Conservation (phyloP, 1,140 invertebrate genomes). For the Drosophila nigrodunni region DNA sequence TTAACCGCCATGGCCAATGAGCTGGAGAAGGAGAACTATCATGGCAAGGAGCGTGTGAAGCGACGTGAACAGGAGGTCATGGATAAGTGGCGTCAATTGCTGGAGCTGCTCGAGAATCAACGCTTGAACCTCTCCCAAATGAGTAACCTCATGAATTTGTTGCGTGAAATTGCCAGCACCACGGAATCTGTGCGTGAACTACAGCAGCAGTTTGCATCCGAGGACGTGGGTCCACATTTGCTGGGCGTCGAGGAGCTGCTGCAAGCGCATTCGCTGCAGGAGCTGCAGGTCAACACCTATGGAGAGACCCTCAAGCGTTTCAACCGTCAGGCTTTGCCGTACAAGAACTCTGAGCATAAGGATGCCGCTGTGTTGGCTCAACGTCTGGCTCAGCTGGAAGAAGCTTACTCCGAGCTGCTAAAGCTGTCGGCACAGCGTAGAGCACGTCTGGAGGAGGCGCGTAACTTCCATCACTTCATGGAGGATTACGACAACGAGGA, state of each 20-base stretch:
- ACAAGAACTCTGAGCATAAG: slow-evolving; percentile 85
- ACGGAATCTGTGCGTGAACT: slow-evolving; percentile 92
- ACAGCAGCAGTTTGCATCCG: slow-evolving; percentile 92
- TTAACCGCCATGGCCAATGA: slow-evolving; percentile 96
- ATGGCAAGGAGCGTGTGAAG: slow-evolving; percentile 93
- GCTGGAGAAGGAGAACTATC: slow-evolving; percentile 95
- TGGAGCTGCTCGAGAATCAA: slow-evolving; percentile 94
- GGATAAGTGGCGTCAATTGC: slow-evolving; percentile 93
- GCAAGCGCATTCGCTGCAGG: slow-evolving; percentile 96
- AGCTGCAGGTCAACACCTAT: slow-evolving; percentile 94
- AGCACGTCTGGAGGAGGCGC: slow-evolving; percentile 93
- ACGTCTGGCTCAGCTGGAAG: slow-evolving; percentile 89
- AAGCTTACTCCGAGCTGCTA: slow-evolving; percentile 90
- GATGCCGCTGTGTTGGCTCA: slow-evolving; percentile 89
- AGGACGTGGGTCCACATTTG: slow-evolving; percentile 95
- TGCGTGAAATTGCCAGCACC: slow-evolving; percentile 97
- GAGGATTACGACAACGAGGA: slow-evolving; percentile 97
- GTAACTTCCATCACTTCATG: slow-evolving; percentile 97
- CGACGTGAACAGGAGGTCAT: slow-evolving; percentile 94
- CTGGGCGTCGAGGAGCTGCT: slow-evolving; percentile 96
- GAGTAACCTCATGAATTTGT: slow-evolving; percentile 92
- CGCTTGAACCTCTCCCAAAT: slow-evolving; percentile 91
- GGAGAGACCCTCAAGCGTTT: slow-evolving; percentile 93
- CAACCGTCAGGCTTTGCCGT: slow-evolving; percentile 88
- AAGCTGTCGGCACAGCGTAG: slow-evolving; percentile 89